Conservation (phyloP, 2,888 invertebrate genomes). For the Ophion ventricosus region DNA sequence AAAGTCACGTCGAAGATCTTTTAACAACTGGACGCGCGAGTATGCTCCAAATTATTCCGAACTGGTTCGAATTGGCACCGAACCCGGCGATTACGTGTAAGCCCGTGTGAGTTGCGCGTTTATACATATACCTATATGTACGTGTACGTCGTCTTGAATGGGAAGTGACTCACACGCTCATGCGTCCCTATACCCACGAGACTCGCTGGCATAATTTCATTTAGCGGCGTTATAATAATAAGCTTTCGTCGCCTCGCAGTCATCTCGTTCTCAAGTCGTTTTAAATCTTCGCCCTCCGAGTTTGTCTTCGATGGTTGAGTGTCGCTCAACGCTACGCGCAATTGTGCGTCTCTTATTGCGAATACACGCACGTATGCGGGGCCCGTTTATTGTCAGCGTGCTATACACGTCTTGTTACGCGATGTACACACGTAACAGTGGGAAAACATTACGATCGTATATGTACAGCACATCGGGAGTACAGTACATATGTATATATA, state of each 20-base stretch:
- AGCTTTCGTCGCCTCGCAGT: constrained; percentile 57
- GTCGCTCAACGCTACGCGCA: constrained; percentile 21
- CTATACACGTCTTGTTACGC: constrained; percentile 7
- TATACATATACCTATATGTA: constrained; percentile 28
- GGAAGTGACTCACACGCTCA: constrained; percentile 60
- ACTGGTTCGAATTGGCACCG: constrained; percentile 28
- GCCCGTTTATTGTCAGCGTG: background rate
- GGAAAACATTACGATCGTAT: background rate
- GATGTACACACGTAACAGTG: constrained; percentile 22
- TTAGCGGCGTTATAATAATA: constrained; percentile 64
- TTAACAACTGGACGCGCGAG: background rate
- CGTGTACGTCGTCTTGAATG: constrained; percentile 59
- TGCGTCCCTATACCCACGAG: constrained; percentile 15
- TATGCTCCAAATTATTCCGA: background rate
- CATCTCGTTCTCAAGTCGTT: constrained; percentile 39
- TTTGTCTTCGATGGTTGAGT: constrained; percentile 26
- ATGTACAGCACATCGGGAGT: too few relatives aligned
- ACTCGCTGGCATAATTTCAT: constrained; percentile 60
- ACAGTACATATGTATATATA: too few relatives aligned
- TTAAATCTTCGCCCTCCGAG: constrained; percentile 40
- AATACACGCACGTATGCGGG: background rate
- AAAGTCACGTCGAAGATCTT: background rate
- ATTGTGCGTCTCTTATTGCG: constrained; percentile 12
- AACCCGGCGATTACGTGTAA: constrained; percentile 1
- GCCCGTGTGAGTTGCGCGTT: too few relatives aligned